phyloP scores from a whole-genome alignment of 2,113 vertebrate genomes.

The Callopanchax toddi region DNA sequence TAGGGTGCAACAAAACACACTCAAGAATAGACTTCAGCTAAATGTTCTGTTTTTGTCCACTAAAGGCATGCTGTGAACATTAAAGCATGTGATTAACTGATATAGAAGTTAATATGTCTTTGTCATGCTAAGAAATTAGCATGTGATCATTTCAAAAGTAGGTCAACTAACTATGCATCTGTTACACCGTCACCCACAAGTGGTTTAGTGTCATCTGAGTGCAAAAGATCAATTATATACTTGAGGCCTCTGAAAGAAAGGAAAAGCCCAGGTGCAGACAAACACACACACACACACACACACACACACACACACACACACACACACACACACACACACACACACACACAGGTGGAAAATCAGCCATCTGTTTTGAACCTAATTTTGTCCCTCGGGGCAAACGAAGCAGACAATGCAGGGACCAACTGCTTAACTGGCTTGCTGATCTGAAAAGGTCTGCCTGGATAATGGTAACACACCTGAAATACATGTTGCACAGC shows the following conservation, averaged over 20 bases:
- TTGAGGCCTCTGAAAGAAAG: constrained; percentile 14
- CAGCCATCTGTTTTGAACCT: constrained; percentile 45
- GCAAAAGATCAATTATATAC: constrained; percentile 17
- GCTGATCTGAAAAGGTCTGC: constrained; percentile 48
- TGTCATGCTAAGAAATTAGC: too few species aligned
- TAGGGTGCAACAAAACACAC: constrained; percentile 23
- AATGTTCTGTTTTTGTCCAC: too few species aligned
- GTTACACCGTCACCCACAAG: background rate
- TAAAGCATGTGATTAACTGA: too few species aligned
- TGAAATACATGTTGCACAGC: constrained; percentile 42
- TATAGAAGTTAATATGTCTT: too few species aligned
- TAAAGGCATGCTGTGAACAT: too few species aligned
- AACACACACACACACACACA: too few species aligned
- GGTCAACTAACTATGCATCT: too few species aligned
- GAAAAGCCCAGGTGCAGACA: background rate
- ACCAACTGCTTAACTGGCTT: constrained; percentile 33
- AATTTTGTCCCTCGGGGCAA: constrained; percentile 43
- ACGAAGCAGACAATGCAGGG: constrained; percentile 18
- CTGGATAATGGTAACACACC: constrained; percentile 60
- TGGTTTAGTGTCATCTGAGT: background rate
- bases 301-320: too few species aligned
- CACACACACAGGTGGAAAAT: constrained; percentile 16
- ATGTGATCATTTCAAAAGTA: too few species aligned
- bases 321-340: too few species aligned
- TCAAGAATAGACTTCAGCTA: background rate